Evolutionary conservation across 2,888 invertebrate species (phyloP).

Genomic region (Rhyacophila evoluta): DNA sequence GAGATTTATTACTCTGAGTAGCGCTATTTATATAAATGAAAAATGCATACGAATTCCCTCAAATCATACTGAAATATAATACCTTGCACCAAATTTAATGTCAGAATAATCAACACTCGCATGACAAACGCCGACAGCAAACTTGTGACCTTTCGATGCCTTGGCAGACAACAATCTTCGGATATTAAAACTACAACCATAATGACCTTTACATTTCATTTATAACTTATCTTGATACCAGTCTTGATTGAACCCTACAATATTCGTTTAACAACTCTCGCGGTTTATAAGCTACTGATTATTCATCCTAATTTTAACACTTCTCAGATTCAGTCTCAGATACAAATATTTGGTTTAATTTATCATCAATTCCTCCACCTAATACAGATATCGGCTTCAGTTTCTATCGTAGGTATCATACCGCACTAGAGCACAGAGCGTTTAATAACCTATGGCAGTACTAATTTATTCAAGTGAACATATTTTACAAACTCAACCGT

Average conservation of each 20-base stretch:
- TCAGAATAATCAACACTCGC: conserved; percentile 45
- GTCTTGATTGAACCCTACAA: conserved; percentile 55
- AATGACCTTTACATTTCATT: conserved; percentile 44
- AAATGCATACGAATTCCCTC: conserved; percentile 44
- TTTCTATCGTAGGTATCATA: conserved; percentile 32
- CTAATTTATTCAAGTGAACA: conserved; percentile 30
- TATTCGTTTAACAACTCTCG: conserved; percentile 38
- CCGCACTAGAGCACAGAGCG: conserved; percentile 31
- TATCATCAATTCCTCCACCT: conserved; percentile 49
- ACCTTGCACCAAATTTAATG: conserved; percentile 46
- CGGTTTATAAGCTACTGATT: conserved; percentile 52
- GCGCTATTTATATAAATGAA: conserved; percentile 43
- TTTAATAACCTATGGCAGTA: conserved; percentile 49
- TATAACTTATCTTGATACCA: conserved; percentile 55
- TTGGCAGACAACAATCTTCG: conserved; percentile 29
- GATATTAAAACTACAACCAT: conserved; percentile 41
- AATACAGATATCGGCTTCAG: conserved; percentile 37
- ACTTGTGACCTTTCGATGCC: conserved; percentile 50
- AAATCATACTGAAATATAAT: conserved; percentile 44
- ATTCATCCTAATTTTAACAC: conserved; percentile 49
- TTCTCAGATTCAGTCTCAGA: conserved; percentile 55
- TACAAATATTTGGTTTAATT: conserved; percentile 55
- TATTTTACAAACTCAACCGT: conserved; percentile 25
- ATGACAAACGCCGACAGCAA: conserved; percentile 36
- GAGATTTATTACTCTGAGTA: conserved; percentile 36